phyloP scores from a whole-genome alignment of 2,888 invertebrate genomes.

The Agrilus cyanescens region DNA sequence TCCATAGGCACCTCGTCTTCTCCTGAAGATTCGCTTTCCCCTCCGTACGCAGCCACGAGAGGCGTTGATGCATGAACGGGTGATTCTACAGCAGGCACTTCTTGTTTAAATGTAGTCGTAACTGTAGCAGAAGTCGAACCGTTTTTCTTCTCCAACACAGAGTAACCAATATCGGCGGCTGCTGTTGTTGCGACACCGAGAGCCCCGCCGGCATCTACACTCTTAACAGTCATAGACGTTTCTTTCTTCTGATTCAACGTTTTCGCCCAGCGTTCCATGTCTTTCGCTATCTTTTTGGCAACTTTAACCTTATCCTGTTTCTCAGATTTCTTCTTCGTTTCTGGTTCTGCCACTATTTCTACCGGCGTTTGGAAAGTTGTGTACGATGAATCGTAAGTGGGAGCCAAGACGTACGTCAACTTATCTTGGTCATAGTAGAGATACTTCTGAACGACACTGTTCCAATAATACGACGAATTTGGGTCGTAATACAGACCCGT shows the following conservation, averaged over 20 bases:
- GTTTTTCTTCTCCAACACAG: constrained; percentile 73
- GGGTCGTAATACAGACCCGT: constrained; percentile 96
- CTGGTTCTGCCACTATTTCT: constrained; percentile 27
- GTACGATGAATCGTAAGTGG: constrained; percentile 25
- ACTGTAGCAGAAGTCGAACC: constrained; percentile 12
- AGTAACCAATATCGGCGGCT: constrained; percentile 87
- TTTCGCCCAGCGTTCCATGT: constrained; percentile 93
- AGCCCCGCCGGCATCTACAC: constrained; percentile 18
- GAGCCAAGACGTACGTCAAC: constrained; percentile 48
- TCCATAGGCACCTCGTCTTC: constrained; percentile 46
- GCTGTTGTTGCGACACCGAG: constrained; percentile 31
- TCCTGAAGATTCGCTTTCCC: constrained; percentile 51
- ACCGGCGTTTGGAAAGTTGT: constrained; percentile 21
- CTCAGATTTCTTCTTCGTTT: constrained; percentile 57
- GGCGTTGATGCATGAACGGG: constrained; percentile 26
- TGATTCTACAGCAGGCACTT: constrained; percentile 34
- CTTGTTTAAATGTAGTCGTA: constrained; percentile 23
- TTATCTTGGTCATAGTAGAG: constrained; percentile 86
- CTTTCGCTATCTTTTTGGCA: constrained; percentile 94
- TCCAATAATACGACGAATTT: constrained; percentile 92
- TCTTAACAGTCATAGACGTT: constrained; percentile 30
- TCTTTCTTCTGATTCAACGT: constrained; percentile 94
- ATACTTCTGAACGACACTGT: constrained; percentile 80
- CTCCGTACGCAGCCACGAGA: constrained; percentile 67
- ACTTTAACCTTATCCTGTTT: constrained; percentile 93